Evolutionary conservation across 2,113 vertebrate species (phyloP), one percentile per base, ranked within the genome.

Genomic region (Myiopsitta monachus): DNA sequence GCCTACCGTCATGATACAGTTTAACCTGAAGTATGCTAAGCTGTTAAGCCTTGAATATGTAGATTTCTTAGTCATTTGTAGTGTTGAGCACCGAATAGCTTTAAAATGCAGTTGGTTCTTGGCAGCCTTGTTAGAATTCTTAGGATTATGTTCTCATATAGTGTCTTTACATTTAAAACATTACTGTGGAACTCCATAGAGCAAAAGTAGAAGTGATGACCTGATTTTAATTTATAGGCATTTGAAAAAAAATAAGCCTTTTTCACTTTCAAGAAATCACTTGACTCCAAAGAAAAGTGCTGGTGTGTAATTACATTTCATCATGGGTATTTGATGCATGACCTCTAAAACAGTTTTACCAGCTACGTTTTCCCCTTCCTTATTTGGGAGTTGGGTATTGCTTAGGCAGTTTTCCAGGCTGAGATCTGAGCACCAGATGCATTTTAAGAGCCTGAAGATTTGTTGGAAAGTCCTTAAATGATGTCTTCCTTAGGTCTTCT

Each of bases 221-320:
- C 87, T 96, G 85, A 93, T 96, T 90, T 92, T 95, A 47, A 93
- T 94, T 96, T 73, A 90, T 85, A 82, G 83, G 74, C 52, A 33
- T 96, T 75, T 73, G 91, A 44, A 81, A 86, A 90, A 83, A 88
- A 93, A 51, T 18, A 94, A 44, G 95, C 78, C 81, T 81, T 83
- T 66, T 94, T 97, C 82, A 78, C 69, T 92, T 96, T 75, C 69
- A 95, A 95, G 85, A 96, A 96, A 95, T 94, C 82, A 81, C 74
- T 87, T 97, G 94, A 87, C 86, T 95, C 91, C 91, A 90, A 86
- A 88, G 66, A 77, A 94, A 59, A 80, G 67, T 92, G 78, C 92
- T 91, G 81, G 93, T 96, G 82, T 95, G 67, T 94, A 91, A 95
- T 96, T 95, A 82, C 88, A 92, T 97, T 95, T 96, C 86, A 90